Evolutionary conservation across 64 coral and sea anemone species (phyloP).

Genomic region (Stichodactyla mertensii): DNA sequence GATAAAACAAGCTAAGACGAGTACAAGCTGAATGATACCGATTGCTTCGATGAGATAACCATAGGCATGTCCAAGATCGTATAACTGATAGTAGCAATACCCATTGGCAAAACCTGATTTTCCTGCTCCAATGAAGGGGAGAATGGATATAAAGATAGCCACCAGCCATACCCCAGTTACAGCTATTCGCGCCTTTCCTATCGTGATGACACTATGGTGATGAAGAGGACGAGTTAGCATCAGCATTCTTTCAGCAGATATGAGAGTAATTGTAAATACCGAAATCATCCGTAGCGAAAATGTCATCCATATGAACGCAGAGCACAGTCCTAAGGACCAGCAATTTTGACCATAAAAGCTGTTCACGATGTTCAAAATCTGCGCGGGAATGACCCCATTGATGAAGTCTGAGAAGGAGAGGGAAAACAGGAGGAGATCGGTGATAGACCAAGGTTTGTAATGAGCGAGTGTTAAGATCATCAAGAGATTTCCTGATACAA

Average conservation of each 20-base stretch:
- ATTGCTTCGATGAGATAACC: constrained; percentile 63
- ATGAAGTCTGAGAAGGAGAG: constrained; percentile 70
- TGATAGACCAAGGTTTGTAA: constrained; percentile 80
- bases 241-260: constrained; percentile 70
- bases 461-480: constrained; percentile 66
- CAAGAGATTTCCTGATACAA: constrained; percentile 63
- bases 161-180: constrained; percentile 48
- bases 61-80: constrained; percentile 56
- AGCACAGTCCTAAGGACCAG: constrained; percentile 59
- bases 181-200: constrained; percentile 32
- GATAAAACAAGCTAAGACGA: constrained; percentile 79
- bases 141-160: constrained; percentile 54
- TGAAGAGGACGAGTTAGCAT: constrained; percentile 72
- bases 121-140: constrained; percentile 76
- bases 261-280: constrained; percentile 90
- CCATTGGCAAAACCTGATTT: constrained; percentile 50
- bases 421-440: constrained; percentile 74
- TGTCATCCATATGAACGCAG: constrained; percentile 58
- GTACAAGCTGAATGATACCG: constrained; percentile 59
- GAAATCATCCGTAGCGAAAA: constrained; percentile 86
- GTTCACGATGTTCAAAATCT: constrained; percentile 74
- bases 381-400: constrained; percentile 65
- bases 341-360: constrained; percentile 70
- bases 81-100: constrained; percentile 80
- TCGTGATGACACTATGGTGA: constrained; percentile 63